Evolutionary conservation across 2,113 vertebrate genomes (phyloP).

Genomic region (Pelodiscus sinensis): DNA sequence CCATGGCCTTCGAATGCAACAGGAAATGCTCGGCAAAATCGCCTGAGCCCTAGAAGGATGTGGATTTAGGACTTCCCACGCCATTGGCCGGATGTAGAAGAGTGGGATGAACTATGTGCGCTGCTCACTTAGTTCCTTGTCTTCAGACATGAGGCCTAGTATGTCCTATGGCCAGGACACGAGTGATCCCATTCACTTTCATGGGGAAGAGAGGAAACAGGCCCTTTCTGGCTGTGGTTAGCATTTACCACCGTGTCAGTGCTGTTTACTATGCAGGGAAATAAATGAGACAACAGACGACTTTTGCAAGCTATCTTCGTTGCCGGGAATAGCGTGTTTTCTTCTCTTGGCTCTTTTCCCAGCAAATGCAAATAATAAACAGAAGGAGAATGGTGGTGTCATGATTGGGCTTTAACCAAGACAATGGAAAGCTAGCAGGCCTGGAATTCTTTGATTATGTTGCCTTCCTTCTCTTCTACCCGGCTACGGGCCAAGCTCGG

Average conservation of each 20-base stretch:
- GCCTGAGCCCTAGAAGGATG: neutral
- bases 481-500: fast-evolving
- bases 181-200: neutral
- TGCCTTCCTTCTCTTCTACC: fast-evolving
- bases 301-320: conserved; percentile 35
- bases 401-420: conserved; percentile 39
- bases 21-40: neutral
- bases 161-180: fast-evolving
- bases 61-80: neutral
- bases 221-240: neutral
- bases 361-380: conserved; percentile 67
- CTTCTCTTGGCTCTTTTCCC: conserved; percentile 65
- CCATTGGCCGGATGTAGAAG: neutral
- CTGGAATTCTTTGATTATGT: neutral
- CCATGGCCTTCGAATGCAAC: neutral
- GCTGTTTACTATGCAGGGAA: conserved; percentile 68
- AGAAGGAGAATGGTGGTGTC: conserved; percentile 63
- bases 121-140: neutral
- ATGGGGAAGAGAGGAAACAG: neutral
- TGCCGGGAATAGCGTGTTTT: conserved; percentile 63
- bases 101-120: neutral
- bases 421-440: neutral
- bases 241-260: conserved; percentile 52
- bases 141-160: fast-evolving
- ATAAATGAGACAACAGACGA: conserved; percentile 60